Evolutionary conservation across 2,888 invertebrate species (phyloP).

Genomic region (Steinernema scapterisci): DNA sequence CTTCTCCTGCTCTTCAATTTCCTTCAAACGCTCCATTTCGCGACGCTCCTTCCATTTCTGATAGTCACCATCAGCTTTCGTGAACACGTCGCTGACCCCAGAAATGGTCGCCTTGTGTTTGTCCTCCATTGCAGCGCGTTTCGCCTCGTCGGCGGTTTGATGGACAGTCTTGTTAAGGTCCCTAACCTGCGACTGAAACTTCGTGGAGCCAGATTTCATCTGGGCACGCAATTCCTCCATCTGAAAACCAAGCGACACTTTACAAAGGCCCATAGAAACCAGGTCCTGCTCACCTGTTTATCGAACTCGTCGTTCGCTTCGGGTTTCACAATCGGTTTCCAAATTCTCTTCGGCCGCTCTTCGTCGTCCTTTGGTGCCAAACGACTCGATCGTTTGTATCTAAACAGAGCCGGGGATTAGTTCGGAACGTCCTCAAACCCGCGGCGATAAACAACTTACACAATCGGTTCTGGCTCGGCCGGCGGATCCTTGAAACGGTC

Average conservation of each 20-base stretch:
- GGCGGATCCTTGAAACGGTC: constrained; percentile 46
- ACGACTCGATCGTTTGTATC: constrained; percentile 55
- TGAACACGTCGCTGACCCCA: constrained; percentile 38
- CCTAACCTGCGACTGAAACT: constrained; percentile 54
- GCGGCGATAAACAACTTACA: constrained; percentile 36
- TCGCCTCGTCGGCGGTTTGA: constrained; percentile 44
- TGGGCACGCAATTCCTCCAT: constrained; percentile 63
- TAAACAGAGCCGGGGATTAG: constrained; percentile 31
- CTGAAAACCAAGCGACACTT: constrained; percentile 39
- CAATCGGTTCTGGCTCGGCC: constrained; percentile 43
- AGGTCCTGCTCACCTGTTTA: constrained; percentile 54
- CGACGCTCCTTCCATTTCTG: constrained; percentile 53
- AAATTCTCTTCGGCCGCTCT: constrained; percentile 51
- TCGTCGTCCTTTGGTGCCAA: constrained; percentile 47
- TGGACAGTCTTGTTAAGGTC: constrained; percentile 51
- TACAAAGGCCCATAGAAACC: too few relatives aligned
- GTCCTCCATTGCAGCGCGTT: constrained; percentile 45
- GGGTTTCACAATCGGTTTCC: constrained; percentile 60
- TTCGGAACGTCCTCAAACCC: not conserved
- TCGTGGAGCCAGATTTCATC: constrained; percentile 58
- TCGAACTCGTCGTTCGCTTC: constrained; percentile 64
- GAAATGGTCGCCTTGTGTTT: constrained; percentile 44
- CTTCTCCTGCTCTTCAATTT: constrained; percentile 38
- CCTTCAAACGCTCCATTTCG: constrained; percentile 47
- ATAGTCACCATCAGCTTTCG: constrained; percentile 60